A percentile compares a stretch with the other conserved stretches of the same genome.
These are phyloP conservation scores for Beaufortia kweichowensis DNA, from an alignment of 2,113 vertebrate genomes.

Conservation along the genomic window DNA sequence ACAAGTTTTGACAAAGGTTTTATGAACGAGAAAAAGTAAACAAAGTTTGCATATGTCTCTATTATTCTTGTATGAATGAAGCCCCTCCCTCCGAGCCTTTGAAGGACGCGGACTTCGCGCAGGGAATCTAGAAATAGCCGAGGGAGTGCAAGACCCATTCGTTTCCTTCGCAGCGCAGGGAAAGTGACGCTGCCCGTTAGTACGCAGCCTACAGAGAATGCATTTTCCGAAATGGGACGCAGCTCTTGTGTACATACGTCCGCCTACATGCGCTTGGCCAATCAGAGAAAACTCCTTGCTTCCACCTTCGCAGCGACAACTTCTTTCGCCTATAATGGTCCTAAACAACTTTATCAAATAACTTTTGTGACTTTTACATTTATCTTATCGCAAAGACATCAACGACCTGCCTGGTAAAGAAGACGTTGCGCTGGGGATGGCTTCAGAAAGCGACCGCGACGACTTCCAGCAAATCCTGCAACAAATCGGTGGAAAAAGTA, in stretches of 20 bases:
- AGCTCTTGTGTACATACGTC: background rate
- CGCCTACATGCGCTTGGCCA: background rate
- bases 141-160: too few relatives aligned
- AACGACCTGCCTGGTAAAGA: background rate
- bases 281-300: background rate
- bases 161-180: too few relatives aligned
- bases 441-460: conserved; percentile 30
- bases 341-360: background rate
- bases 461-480: conserved; percentile 65
- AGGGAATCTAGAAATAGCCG: too few relatives aligned
- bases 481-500: conserved; percentile 70
- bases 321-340: background rate
- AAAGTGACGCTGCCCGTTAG: too few relatives aligned
- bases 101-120: too few relatives aligned
- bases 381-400: background rate
- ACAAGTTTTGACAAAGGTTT: too few relatives aligned
- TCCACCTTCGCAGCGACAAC: background rate
- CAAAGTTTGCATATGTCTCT: too few relatives aligned
- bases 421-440: conserved; percentile 15
- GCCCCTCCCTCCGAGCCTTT: too few relatives aligned
- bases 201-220: background rate
- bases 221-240: too few relatives aligned
- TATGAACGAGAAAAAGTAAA: too few relatives aligned
- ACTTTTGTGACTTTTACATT: background rate
- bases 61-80: too few relatives aligned